Base-by-base conservation (phyloP, 2,113 vertebrate genomes). In the Eidolon helvum region DNA sequence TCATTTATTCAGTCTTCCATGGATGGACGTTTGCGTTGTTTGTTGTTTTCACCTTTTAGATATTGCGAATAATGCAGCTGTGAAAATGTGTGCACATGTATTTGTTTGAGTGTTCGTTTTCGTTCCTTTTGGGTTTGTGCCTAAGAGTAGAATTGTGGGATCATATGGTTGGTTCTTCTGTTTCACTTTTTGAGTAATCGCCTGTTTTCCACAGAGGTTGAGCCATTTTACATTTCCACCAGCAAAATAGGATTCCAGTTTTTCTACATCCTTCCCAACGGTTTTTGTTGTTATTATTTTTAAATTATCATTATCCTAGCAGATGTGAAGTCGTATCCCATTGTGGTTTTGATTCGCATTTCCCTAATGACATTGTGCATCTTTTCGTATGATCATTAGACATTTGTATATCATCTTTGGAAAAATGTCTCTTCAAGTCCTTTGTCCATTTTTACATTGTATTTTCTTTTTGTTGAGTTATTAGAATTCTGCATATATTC, bases 301-400 rank as follows among this genome's bases (percentile, higher is more conserved):
- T 43, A 21, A 72, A 59, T 71, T 35, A 72, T 63, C 4, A 26
- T 94, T 7, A 33, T 71, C 7, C 50, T 87, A 50, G 72, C 77
- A 75, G 45, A 12, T 87, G 59, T 14, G 55, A 90, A 77, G 55
- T 93, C 45, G 18, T 71, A 69, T 69, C 30, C 82, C 26, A n/a
- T 24, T 80, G 65, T 88, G 48, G 53, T 87, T 94, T 96, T 92
- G 40, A 80, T 59, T 68, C 63, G 43, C 50, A 28, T 90, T 92
- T 71, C 7, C 21, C 4, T 90, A 82, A 55, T 91, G 88, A 30
- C 40, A 33, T 68, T 74, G 30, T 65, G 21, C 14, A 28, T 85
- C 53, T 91, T 94, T 86, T 83, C 15, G 24, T 68, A 10, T 63
- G 53, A 82, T 71, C 65, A n/a, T 69, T 95, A 69, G 22, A 10